These are phyloP conservation scores for Sakesphorus luctuosus DNA, from an alignment of 2,113 vertebrate genomes.

Conservation along the genomic window DNA sequence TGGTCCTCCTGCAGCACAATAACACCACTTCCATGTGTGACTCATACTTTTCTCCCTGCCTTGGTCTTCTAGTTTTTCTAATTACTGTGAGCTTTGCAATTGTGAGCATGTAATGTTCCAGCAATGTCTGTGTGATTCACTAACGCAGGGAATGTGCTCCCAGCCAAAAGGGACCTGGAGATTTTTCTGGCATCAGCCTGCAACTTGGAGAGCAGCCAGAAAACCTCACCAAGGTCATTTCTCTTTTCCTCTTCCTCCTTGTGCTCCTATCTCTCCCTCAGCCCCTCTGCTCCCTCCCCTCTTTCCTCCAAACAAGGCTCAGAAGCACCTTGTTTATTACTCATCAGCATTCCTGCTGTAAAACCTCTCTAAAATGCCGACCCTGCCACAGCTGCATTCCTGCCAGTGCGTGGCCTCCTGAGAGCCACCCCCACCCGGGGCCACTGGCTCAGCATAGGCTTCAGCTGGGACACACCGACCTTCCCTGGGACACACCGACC, in stretches of 20 bases:
- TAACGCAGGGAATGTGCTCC: conserved; percentile 1
- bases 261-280: neutral
- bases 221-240: conserved; percentile 62
- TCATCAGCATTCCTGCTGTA: neutral
- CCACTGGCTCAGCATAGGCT: neutral
- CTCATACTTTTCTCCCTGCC: conserved; percentile 27
- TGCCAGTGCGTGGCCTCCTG: neutral
- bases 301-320: neutral
- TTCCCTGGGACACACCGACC: neutral
- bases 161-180: conserved; percentile 56
- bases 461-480: neutral
- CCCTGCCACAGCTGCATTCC: neutral
- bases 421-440: fast-evolving
- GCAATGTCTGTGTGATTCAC: conserved; percentile 58
- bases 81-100: conserved; percentile 56
- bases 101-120: conserved; percentile 62
- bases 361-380: neutral
- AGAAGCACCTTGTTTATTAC: conserved; percentile 43
- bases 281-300: neutral
- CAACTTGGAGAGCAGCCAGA: conserved; percentile 56
- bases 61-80: conserved; percentile 58
- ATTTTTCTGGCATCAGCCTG: conserved; percentile 42
- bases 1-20: neutral
- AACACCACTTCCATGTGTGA: conserved; percentile 17
- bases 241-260: neutral